Base-by-base conservation (phyloP, 2,888 invertebrate species). In the Operophtera brumata region DNA sequence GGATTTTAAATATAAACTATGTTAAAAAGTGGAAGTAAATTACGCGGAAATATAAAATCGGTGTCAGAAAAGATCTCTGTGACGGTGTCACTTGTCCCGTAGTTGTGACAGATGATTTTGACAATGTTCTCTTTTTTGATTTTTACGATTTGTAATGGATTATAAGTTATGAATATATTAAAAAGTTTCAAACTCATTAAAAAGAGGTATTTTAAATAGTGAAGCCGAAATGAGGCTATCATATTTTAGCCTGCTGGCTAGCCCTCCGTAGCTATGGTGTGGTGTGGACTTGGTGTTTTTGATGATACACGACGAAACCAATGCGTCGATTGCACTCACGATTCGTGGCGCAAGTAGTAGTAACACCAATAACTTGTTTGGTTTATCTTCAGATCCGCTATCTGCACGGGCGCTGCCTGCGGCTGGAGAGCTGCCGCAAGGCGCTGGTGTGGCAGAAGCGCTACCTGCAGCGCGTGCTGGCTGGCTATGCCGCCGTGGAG, bases 361-460 rank as follows among this genome's bases (percentile, higher is more conserved):
- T 20, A 20, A 4, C 4, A 3, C 20, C 20, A 3, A 3, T 3
- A 2, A 20, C 4, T 20, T 20, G 20, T 20, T 20, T 20, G 20
- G n/a, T n/a, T 28, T 39, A 20, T 28, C 26, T 9, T 0, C 70
- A 91, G 90, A 82, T 90, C 61, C 86, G 89, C 10, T 89, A 82
- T 74, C 77, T 90, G 28, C 87, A 91, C 75, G 82, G 84, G 0
- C 86, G 89, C 41, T 96, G 94, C 75, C 85, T 97, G 64, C 92
- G 96, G 30, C 92, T 95, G 4, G 96, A 97, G 76, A 96, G 97
- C 73, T 95, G 95, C 69, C 93, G 96, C 54, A 97, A 97, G 78
- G 96, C 97, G 10, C 88, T 98, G 48, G 93, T 95, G 47, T 97
- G 95, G 92, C 98, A 98, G 88, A 98, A 98, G 84, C 92, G 94